Conservation (phyloP, 1,140 invertebrate species). For the Doryteuthis pealeii region DNA sequence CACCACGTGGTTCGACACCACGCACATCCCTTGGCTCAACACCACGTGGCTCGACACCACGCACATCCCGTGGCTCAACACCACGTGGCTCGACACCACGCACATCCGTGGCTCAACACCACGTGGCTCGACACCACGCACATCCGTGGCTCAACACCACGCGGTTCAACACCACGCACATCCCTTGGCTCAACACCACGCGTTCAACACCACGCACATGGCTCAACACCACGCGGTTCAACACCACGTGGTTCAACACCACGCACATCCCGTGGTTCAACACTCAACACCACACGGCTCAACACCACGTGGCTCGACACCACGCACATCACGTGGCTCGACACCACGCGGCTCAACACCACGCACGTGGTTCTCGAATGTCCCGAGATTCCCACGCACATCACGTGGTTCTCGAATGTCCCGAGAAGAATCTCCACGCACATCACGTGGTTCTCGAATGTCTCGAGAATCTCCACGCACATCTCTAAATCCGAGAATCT, state of each 20-base stretch:
- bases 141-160: not conserved
- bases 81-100: slow-evolving; percentile 1
- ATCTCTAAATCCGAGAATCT: not conserved
- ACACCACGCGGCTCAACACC: not conserved
- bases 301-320: not conserved
- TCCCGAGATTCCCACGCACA: not conserved
- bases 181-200: not conserved
- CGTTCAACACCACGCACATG: not conserved
- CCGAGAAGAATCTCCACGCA: not conserved
- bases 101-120: not conserved
- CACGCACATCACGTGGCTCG: not conserved
- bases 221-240: not conserved
- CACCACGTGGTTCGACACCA: not conserved
- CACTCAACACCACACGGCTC: not conserved
- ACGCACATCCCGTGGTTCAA: not conserved
- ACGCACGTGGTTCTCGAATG: not conserved
- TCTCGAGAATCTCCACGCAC: not conserved
- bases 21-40: not conserved
- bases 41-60: slow-evolving; percentile 5
- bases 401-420: not conserved
- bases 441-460: not conserved
- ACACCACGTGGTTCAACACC: not conserved
- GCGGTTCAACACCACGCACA: not conserved
- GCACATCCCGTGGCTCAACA: not conserved
- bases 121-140: not conserved